phyloP scores from a whole-genome alignment of 2,888 invertebrate species.

The Melinaea menophilus region DNA sequence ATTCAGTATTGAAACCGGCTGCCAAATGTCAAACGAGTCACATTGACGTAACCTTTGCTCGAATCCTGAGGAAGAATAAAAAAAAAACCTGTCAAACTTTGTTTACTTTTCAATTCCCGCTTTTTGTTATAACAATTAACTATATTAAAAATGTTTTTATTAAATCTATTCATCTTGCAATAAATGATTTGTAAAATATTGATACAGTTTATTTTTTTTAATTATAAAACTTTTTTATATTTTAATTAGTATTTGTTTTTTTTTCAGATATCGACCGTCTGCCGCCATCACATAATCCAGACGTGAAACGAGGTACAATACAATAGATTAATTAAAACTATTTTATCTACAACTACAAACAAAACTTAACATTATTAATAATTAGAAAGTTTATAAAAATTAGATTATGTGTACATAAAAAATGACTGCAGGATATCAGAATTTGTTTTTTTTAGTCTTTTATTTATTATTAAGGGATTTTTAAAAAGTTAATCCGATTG shows the following conservation, averaged over 20 bases:
- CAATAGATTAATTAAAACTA: background rate
- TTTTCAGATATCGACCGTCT: slow-evolving; percentile 59
- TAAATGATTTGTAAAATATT: too few species aligned
- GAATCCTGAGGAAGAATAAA: slow-evolving; percentile 39
- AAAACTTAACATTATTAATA: too few species aligned
- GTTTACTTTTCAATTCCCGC: slow-evolving; percentile 11
- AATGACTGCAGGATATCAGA: too few species aligned
- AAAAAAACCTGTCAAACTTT: background rate
- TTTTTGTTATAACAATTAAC: slow-evolving; percentile 22
- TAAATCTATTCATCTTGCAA: too few species aligned
- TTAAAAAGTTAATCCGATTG: too few species aligned
- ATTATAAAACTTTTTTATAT: slow-evolving; percentile 15
- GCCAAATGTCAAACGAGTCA: slow-evolving; percentile 66
- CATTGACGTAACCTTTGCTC: slow-evolving; percentile 54
- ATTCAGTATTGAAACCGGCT: slow-evolving; percentile 43
- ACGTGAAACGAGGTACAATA: slow-evolving; percentile 53
- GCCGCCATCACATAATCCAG: slow-evolving; percentile 45
- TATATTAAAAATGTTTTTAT: background rate
- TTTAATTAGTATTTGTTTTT: slow-evolving; percentile 41
- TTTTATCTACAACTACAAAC: background rate
- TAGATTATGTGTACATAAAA: too few species aligned
- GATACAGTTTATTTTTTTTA: slow-evolving; percentile 19
- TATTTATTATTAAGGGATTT: too few species aligned
- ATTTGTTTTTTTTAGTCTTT: too few species aligned
- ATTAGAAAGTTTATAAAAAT: too few species aligned